A percentile compares a stretch with the other conserved stretches of the same genome.
These are phyloP conservation scores for Bradypus variegatus DNA, from an alignment of 2,797 vertebrate genomes.

Conservation along the genomic window DNA sequence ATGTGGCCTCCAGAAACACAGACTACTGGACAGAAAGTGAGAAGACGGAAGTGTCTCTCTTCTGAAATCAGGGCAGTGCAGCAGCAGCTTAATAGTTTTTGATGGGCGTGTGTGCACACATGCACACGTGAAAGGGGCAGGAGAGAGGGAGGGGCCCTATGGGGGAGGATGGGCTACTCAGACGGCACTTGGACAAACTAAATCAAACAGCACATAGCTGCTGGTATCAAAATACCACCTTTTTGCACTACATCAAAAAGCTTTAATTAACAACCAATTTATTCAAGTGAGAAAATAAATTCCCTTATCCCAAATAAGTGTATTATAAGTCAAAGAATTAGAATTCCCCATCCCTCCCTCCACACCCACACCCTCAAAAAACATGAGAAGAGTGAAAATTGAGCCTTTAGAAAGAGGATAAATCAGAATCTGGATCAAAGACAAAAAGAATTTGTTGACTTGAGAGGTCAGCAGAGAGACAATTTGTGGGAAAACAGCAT, in stretches of 20 bases:
- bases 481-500: slow-evolving; percentile 38
- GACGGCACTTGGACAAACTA: slow-evolving; percentile 62
- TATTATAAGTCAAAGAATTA: slow-evolving; percentile 63
- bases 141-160: not conserved
- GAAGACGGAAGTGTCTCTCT: slow-evolving; percentile 42
- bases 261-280: slow-evolving; percentile 74
- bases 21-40: not conserved
- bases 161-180: slow-evolving; percentile 36
- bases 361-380: not conserved
- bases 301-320: slow-evolving; percentile 57
- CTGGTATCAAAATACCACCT: slow-evolving; percentile 62
- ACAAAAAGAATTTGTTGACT: slow-evolving; percentile 45
- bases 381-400: slow-evolving; percentile 62
- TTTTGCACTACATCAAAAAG: slow-evolving; percentile 68
- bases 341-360: not conserved
- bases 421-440: slow-evolving; percentile 68
- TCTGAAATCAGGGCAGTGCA: slow-evolving; percentile 43
- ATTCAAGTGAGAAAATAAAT: slow-evolving; percentile 61
- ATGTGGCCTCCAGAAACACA: not conserved
- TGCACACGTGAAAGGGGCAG: not conserved
- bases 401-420: slow-evolving; percentile 62
- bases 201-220: slow-evolving; percentile 68
- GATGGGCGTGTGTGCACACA: not conserved
- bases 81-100: slow-evolving; percentile 45
- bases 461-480: slow-evolving; percentile 46